These are phyloP conservation scores for Pteropus alecto DNA, from an alignment of 2,113 vertebrate species.

Conservation along the genomic window DNA sequence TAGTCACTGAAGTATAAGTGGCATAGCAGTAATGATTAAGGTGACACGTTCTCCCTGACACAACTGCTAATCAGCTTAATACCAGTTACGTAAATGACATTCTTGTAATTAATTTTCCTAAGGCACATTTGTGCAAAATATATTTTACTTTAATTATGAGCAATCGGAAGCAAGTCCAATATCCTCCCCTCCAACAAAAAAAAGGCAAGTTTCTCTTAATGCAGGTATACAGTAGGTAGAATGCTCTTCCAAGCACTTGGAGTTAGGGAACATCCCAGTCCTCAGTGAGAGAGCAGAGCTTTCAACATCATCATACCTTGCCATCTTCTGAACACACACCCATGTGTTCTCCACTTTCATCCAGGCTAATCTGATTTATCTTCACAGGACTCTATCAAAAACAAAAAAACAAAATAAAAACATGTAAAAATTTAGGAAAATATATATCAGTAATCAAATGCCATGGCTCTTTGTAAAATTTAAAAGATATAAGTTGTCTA, in stretches of 20 bases:
- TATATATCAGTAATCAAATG: not conserved
- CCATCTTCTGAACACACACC: slow-evolving; percentile 99
- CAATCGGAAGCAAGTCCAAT: slow-evolving; percentile 70
- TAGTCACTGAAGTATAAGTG: slow-evolving; percentile 83
- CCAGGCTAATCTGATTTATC: slow-evolving; percentile 99
- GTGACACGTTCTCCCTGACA: slow-evolving; percentile 81
- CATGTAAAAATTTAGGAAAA: slow-evolving; percentile 40
- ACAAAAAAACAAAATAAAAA: not conserved
- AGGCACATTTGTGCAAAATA: slow-evolving; percentile 82
- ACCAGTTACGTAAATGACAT: slow-evolving; percentile 86
- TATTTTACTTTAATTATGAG: slow-evolving; percentile 84
- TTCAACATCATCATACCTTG: slow-evolving; percentile 85
- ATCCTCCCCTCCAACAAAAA: slow-evolving; percentile 37
- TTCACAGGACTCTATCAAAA: slow-evolving; percentile 93
- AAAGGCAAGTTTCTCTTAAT: slow-evolving; percentile 39
- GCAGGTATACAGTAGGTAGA: slow-evolving; percentile 11
- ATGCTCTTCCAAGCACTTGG: not conserved
- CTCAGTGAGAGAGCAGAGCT: not conserved
- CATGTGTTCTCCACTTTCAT: slow-evolving; percentile 97
- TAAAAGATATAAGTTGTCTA: not conserved
- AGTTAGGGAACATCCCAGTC: not conserved
- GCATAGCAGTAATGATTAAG: slow-evolving; percentile 85
- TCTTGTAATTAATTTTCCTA: slow-evolving; percentile 86
- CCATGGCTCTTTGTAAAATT: not conserved
- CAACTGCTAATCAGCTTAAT: slow-evolving; percentile 88